Evolutionary conservation across 2,888 invertebrate species (phyloP), one percentile per base, ranked within the genome.

Genomic region (Crematogaster levior): DNA sequence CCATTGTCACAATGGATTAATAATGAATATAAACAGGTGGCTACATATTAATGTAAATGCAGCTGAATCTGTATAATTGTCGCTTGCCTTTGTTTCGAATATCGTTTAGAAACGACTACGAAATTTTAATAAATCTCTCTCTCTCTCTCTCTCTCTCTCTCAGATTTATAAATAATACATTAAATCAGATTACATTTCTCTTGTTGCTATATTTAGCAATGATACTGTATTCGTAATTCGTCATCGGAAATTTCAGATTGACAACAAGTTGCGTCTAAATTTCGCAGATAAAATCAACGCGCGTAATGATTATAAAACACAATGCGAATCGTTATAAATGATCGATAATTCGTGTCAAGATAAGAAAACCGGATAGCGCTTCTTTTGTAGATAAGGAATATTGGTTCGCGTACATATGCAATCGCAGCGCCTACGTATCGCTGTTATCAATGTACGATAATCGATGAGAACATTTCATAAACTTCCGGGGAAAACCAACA

Each of bases 381-480:
- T 63, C 12, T 66, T 65, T 34, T 51, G 43, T 15, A 61, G 68
- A 79, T 79, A 79, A 79, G 56, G 0, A 30, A 79, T n/a, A 10
- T 43, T 77, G 43, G 15, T 43, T 12, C 12, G 21, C 43, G n/a
- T 61, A 15, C 18, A 10, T 12, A 61, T 34, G 34, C 24, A 56
- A 68, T 56, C 53, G 34, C 9, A 68, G 7, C 5, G 24, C 12
- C 30, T 18, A 18, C 40, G 18, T 56, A 66, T 77, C 40, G 56
- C n/a, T 65, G 30, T 66, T 77, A 66, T 77, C 77, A 24, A 18
- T 43, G 30, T 10, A 27, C n/a, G 37, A 51, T 63, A 51, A 51
- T 61, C n/a, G 58, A 12, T 61, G 6, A 68, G 12, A 68, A 24
- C 24, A 15, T 70, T 77, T 82, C 61, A 27, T 63, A 82, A 77